Evolutionary conservation across 2,797 vertebrate species (phyloP).

Genomic region (Siniperca scherzeri): DNA sequence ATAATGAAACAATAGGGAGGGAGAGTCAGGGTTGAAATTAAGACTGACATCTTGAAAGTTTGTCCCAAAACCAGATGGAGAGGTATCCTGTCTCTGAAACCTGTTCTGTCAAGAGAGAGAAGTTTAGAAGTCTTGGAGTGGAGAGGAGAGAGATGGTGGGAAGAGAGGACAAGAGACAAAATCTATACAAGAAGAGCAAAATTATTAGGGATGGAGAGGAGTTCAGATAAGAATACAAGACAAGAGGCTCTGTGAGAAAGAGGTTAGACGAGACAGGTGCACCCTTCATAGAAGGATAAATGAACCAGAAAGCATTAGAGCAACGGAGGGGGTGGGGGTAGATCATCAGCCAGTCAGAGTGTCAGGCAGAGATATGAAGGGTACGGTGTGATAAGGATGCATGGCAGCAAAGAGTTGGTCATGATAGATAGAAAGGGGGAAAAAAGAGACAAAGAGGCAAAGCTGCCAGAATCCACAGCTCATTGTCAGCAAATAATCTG

Average conservation of each 20-base stretch:
- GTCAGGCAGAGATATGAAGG: constrained; percentile 36
- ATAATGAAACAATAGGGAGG: constrained; percentile 51
- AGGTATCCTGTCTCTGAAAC: background rate
- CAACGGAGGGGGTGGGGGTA: background rate
- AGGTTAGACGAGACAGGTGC: constrained; percentile 35
- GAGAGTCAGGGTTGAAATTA: constrained; percentile 33
- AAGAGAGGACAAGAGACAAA: constrained; percentile 2
- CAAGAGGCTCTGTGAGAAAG: constrained; percentile 24
- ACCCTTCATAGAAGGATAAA: constrained; percentile 44
- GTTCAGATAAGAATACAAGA: constrained; percentile 38
- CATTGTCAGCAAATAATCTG: constrained; percentile 67
- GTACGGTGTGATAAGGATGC: constrained; percentile 39
- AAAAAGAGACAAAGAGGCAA: constrained; percentile 29
- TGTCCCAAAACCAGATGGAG: constrained; percentile 14
- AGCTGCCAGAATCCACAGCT: constrained; percentile 58
- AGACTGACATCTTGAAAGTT: constrained; percentile 34
- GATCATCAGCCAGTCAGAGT: constrained; percentile 49
- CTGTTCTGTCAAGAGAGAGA: constrained; percentile 16
- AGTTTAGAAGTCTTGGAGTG: background rate
- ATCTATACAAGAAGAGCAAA: constrained; percentile 7
- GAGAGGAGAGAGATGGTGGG: background rate
- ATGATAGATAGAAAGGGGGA: constrained; percentile 24
- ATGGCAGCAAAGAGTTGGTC: constrained; percentile 38
- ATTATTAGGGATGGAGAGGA: constrained; percentile 14
- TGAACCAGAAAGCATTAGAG: constrained; percentile 31